Evolutionary conservation across 2,797 vertebrate genomes (phyloP), one percentile per base, ranked within the genome.

Genomic region (Halcyon leucocephala): DNA sequence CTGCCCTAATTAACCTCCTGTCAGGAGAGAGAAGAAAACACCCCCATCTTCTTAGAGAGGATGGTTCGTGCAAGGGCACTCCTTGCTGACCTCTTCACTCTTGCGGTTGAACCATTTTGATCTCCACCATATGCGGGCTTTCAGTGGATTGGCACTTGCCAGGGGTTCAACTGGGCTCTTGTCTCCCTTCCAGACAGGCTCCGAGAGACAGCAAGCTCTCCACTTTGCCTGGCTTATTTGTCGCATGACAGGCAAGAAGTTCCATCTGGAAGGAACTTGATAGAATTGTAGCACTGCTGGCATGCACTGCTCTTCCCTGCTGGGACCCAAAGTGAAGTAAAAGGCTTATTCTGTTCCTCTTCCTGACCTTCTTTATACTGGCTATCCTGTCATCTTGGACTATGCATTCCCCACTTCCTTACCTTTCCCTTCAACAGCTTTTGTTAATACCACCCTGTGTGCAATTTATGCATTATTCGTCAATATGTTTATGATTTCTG

Each of bases 391-490:
- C 57, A 89, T 58, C 66, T n/a, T 86, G 83, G 67, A 82, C 78
- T 64, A 22, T 18, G 37, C 37, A 72, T 54, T 80, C 21, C 44
- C 37, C 41, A 74, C 49, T 73, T 86, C 64, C 84, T 80, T 86
- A 84, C 49, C 41, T 94, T 71, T 26, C 60, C 33, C n/a, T 79
- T 64, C 61, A 90, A 86, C 70, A 81, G 78, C 60, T 88, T 88
- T 90, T 90, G 58, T 83, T 84, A 96, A 48, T 71, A 91, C 54
- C 70, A 91, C 69, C 85, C 62, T 3, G 9, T 15, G 39, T 61
- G 67, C 66, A 69, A 73, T 82, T 88, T 44, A 95, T 90, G 78
- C 86, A 92, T 93, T 90, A 94, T 93, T 94, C 87, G 93, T 92
- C 69, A 73, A 39, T 29, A 70, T 62, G 60, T 82, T 93, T 78